These are phyloP conservation scores for Tyrophagus putrescentiae DNA, from an alignment of 1,140 invertebrate species.

Conservation along the genomic window DNA sequence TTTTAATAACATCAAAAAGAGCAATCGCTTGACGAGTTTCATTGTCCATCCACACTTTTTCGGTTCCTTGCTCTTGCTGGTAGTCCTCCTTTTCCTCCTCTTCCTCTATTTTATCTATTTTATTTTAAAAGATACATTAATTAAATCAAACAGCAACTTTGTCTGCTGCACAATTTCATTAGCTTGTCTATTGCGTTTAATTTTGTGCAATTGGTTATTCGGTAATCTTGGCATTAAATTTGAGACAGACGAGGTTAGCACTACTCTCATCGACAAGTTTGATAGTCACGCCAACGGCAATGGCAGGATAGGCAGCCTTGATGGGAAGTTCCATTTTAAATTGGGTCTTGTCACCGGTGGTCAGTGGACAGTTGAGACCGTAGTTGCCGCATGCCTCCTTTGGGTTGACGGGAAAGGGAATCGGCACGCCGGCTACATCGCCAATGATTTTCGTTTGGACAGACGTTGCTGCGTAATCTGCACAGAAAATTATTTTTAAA, in stretches of 20 bases:
- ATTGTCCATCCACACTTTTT: no score
- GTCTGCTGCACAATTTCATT: no score
- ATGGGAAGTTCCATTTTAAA: constrained; percentile 4
- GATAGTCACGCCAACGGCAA: background rate
- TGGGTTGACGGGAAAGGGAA: background rate
- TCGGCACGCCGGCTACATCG: background rate
- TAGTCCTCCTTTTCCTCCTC: no score
- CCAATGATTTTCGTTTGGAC: background rate
- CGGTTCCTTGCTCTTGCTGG: no score
- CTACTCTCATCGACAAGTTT: background rate
- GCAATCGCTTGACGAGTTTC: no score
- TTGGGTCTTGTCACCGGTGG: background rate
- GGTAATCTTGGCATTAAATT: background rate
- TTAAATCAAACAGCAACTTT: no score
- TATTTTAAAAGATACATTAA: no score
- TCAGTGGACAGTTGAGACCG: constrained; percentile 4
- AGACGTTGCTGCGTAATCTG: background rate
- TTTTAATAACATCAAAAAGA: no score
- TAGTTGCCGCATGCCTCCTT: constrained; percentile 8
- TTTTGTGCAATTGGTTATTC: no score
- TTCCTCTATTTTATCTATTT: no score
- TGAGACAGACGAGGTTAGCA: background rate
- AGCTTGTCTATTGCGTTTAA: no score
- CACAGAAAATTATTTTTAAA: background rate
- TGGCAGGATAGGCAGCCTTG: constrained; percentile 3